A percentile compares a stretch with the other conserved stretches of the same genome.
phyloP scores from a whole-genome alignment of 2,797 vertebrate species.

The Spheniscus humboldti region DNA sequence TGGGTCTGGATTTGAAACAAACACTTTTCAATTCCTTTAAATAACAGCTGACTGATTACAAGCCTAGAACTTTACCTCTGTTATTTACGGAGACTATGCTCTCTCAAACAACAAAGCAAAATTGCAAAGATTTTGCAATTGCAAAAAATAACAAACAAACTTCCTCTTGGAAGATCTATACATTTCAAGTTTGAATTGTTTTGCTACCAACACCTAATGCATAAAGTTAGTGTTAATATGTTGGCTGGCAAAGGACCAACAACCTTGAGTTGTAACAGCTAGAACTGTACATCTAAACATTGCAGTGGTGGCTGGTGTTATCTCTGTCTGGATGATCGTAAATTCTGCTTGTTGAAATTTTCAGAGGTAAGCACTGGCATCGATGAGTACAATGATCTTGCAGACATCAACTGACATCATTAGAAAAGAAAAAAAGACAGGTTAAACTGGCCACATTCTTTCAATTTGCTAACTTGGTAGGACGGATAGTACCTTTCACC shows the following conservation, averaged over 20 bases:
- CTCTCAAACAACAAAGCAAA: slow-evolving; percentile 7
- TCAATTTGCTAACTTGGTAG: background rate
- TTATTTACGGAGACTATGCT: background rate
- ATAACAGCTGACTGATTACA: slow-evolving; percentile 6
- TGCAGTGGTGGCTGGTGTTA: background rate
- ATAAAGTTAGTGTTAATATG: background rate
- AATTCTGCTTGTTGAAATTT: slow-evolving; percentile 3
- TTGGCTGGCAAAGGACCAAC: background rate
- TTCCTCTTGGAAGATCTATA: background rate
- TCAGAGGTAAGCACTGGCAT: background rate
- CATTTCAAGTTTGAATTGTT: slow-evolving; percentile 14
- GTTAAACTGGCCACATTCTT: background rate
- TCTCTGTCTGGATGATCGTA: background rate
- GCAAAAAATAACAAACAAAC: background rate
- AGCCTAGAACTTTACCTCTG: background rate
- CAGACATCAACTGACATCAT: background rate
- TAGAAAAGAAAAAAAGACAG: background rate
- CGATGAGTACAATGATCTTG: background rate
- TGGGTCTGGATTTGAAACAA: background rate
- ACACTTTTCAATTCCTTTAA: background rate
- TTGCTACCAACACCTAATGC: background rate
- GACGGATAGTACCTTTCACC: background rate
- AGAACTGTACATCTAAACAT: background rate
- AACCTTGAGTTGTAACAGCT: background rate
- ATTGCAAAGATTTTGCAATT: background rate